Conservation (phyloP, 2,888 invertebrate genomes). For the Drosophila fulvimacula region DNA sequence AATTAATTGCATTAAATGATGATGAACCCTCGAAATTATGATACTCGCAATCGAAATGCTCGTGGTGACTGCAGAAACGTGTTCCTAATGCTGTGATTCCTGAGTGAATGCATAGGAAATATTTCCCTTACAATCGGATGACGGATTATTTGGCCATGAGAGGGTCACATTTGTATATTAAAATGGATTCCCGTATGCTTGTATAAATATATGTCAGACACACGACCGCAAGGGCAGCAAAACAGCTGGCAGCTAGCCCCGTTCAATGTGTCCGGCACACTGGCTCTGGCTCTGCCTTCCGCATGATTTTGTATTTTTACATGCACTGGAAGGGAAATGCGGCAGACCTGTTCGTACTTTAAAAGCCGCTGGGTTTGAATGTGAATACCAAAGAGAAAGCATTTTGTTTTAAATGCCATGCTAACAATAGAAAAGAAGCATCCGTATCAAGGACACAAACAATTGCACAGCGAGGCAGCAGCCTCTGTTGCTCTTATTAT, state of each 20-base stretch:
- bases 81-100: slow-evolving; percentile 61
- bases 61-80: slow-evolving; percentile 65
- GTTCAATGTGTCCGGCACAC: slow-evolving; percentile 62
- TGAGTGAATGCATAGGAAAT: slow-evolving; percentile 26
- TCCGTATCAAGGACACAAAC: slow-evolving; percentile 81
- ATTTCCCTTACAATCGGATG: slow-evolving; percentile 49
- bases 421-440: slow-evolving; percentile 80
- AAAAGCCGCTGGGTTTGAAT: slow-evolving; percentile 72
- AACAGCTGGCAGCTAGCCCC: slow-evolving; percentile 35
- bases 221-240: slow-evolving; percentile 40
- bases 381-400: slow-evolving; percentile 33
- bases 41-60: slow-evolving; percentile 41
- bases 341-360: slow-evolving; percentile 56
- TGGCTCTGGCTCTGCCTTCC: slow-evolving; percentile 59
- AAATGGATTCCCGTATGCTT: slow-evolving; percentile 13
- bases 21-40: slow-evolving; percentile 35
- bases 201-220: slow-evolving; percentile 15
- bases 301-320: slow-evolving; percentile 78
- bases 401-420: slow-evolving; percentile 77
- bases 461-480: slow-evolving; percentile 46
- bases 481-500: slow-evolving; percentile 37
- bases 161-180: slow-evolving; percentile 9
- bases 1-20: slow-evolving; percentile 53
- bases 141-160: slow-evolving; percentile 46
- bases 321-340: slow-evolving; percentile 44